A percentile compares a stretch with the other conserved stretches of the same genome.
Conservation (phyloP, 2,797 vertebrate species). For the Schizothorax lantsangensis region DNA sequence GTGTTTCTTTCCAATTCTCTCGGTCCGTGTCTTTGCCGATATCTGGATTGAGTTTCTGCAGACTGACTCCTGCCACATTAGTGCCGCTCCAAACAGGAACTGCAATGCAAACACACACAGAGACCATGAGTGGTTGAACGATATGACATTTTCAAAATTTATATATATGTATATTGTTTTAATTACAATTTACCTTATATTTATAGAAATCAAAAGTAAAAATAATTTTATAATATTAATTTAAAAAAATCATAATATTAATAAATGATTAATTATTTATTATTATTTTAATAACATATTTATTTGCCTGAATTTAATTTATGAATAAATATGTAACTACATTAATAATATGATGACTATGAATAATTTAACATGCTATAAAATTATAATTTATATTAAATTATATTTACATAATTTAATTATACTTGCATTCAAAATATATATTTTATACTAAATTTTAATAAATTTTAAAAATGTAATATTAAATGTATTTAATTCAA, state of each 20-base stretch:
- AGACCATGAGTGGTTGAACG: not conserved
- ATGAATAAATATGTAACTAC: not conserved
- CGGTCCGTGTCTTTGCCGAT: conserved; percentile 87
- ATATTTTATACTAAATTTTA: no score
- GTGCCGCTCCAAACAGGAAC: conserved; percentile 95
- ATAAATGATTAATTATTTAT: not conserved
- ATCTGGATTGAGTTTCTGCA: conserved; percentile 90
- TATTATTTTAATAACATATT: not conserved
- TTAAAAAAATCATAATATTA: not conserved
- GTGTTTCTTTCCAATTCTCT: conserved; percentile 92
- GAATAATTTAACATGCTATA: not conserved
- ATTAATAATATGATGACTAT: not conserved
- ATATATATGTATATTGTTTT: not conserved
- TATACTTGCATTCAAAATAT: not conserved
- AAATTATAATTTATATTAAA: not conserved
- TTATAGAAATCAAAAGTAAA: not conserved
- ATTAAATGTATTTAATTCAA: no score
- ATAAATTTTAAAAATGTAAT: no score
- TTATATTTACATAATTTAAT: not conserved
- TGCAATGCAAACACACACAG: conserved; percentile 60
- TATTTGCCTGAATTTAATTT: not conserved
- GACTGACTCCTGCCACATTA: conserved; percentile 91
- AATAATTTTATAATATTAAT: not conserved
- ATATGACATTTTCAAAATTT: not conserved
- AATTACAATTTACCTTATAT: not conserved